Base-by-base conservation (phyloP, 30 jellyfish, hydroid and myxozoan genomes). In the Aurelia aurita region DNA sequence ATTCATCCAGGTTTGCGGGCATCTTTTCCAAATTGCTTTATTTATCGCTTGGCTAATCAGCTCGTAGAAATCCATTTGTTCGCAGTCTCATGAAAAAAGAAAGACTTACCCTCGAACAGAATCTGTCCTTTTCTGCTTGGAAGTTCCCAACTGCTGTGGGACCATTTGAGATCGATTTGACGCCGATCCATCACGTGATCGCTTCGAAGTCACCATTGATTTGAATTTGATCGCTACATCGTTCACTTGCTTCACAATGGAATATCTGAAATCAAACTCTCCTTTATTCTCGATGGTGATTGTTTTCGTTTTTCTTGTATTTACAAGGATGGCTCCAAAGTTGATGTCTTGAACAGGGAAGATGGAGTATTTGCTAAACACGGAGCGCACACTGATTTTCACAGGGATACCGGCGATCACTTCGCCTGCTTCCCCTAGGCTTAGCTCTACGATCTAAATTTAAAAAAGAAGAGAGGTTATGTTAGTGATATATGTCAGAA, bases 331-430 rank as follows among this genome's bases (percentile, higher is more conserved):
- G 51, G 99, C 96, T 18, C 99, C 99, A 43, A 94, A 94, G 85
- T 94, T 94, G 39, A 94, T 77, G 54, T 94, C 99, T 44, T 74
- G 74, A 27, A 88, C 89, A n/a, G 99, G 99, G 83, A 72, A 82
- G 72, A 94, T 94, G 59, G 96, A 59, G 92, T 87, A 94, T 64
- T 87, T 87, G 97, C 97, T 94, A 85, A 81, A 94, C 75, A 89
- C 92, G 10, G 99, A 83, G 28, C 95, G 80, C 45, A 91, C 99
- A 66, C 97, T 89, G 82, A 94, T 59, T 74, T 89, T 94, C 66
- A 94, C 97, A 31, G 99, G 99, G 14, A 94, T 94, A 59, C 96
- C 67, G 10, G 99, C 99, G 13, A 94, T 94, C 39, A 80, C 89
- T 77, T 94, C 99, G n/a, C 99, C 99, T 35, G 73, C 61, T 22